A percentile compares a stretch with the other conserved stretches of the same genome.
phyloP scores from a whole-genome alignment of 2,113 vertebrate species.

The Petroica traversi region DNA sequence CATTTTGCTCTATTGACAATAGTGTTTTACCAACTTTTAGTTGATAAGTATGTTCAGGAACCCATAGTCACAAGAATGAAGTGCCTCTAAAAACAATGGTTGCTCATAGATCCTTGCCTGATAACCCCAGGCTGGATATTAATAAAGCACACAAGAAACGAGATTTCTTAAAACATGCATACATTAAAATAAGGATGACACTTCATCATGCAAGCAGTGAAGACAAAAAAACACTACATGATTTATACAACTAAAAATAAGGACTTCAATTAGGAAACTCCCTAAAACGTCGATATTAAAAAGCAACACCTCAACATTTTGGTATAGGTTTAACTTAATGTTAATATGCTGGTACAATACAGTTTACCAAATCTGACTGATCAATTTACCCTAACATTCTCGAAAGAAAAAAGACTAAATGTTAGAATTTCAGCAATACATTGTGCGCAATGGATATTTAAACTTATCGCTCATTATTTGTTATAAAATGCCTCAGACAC shows the following conservation, averaged over 20 bases:
- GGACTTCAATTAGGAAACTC: neutral
- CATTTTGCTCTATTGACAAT: neutral
- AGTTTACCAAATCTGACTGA: neutral
- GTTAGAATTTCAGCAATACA: neutral
- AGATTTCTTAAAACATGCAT: neutral
- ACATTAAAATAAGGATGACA: neutral
- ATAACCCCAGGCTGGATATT: neutral
- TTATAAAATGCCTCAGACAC: neutral
- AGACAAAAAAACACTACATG: neutral
- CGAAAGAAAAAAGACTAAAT: neutral
- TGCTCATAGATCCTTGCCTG: neutral
- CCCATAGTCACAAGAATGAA: neutral
- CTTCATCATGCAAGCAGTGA: neutral
- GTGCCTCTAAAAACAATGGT: neutral
- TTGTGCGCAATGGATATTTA: neutral
- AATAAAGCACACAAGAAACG: neutral
- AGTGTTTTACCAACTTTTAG: neutral
- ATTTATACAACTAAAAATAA: neutral
- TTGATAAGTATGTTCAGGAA: neutral
- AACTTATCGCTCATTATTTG: neutral
- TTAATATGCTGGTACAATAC: neutral
- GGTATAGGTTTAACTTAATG: neutral
- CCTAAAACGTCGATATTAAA: neutral
- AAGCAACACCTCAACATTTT: neutral
- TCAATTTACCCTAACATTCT: neutral